Evolutionary conservation across 2,797 vertebrate genomes (phyloP).

Genomic region (Hylomyscus alleni): DNA sequence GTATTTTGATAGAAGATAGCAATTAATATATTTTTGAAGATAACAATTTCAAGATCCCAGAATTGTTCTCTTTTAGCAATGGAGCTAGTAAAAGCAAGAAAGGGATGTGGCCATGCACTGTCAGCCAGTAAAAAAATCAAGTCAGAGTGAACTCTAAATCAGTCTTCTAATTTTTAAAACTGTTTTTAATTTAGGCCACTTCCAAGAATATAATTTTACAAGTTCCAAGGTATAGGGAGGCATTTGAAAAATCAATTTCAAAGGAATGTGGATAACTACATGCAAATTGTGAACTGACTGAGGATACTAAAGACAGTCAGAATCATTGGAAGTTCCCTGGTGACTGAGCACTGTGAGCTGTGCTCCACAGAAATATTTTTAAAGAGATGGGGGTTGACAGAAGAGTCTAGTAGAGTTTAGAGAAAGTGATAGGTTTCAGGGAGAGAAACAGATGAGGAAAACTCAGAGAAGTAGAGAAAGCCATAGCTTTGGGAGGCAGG

Average conservation of each 20-base stretch:
- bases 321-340: neutral
- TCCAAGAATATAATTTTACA: neutral
- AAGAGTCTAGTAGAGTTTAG: neutral
- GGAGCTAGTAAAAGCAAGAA: neutral
- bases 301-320: neutral
- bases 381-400: neutral
- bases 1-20: neutral
- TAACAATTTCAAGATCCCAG: neutral
- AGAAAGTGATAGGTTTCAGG: neutral
- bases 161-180: neutral
- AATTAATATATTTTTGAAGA: neutral
- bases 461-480: neutral
- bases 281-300: neutral
- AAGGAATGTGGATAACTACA: neutral
- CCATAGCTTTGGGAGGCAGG: neutral
- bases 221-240: neutral
- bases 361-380: neutral
- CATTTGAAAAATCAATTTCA: neutral
- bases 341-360: neutral
- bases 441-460: neutral
- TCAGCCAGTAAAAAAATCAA: neutral
- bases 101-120: fast-evolving
- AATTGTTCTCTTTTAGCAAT: neutral
- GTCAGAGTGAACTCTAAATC: neutral
- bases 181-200: neutral